Conservation (phyloP, 2,113 vertebrate genomes). For the Poeciliopsis prolifica region DNA sequence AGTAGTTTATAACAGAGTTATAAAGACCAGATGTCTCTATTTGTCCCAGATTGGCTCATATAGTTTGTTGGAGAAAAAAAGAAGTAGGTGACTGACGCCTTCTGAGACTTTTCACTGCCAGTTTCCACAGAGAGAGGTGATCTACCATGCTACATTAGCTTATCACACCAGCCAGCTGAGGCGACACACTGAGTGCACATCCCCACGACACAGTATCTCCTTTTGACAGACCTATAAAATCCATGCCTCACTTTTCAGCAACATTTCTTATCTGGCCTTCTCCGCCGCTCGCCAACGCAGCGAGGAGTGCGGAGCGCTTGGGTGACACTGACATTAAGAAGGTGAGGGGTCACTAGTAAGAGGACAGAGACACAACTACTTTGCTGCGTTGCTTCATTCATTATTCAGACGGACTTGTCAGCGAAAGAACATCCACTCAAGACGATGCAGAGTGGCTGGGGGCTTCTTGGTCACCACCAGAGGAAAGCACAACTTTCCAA, state of each 20-base stretch:
- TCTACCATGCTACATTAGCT: slow-evolving; percentile 56
- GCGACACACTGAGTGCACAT: slow-evolving; percentile 25
- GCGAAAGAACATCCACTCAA: slow-evolving; percentile 56
- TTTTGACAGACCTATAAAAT: slow-evolving; percentile 39
- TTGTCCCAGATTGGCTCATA: background rate
- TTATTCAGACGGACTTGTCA: slow-evolving; percentile 73
- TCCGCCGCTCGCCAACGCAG: background rate
- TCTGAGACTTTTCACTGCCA: slow-evolving; percentile 16
- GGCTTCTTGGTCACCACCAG: slow-evolving; percentile 36
- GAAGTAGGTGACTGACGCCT: slow-evolving; percentile 17
- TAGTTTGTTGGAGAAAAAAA: slow-evolving; percentile 25
- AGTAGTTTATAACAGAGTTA: background rate
- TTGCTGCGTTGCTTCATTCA: slow-evolving; percentile 63
- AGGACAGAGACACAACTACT: slow-evolving; percentile 38
- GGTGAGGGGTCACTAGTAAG: slow-evolving; percentile 57
- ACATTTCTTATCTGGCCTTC: slow-evolving; percentile 32
- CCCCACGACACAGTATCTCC: slow-evolving; percentile 20
- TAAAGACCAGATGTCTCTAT: background rate
- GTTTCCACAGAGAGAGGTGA: slow-evolving; percentile 66
- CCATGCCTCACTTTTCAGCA: slow-evolving; percentile 31
- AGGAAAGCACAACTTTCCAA: slow-evolving; percentile 49
- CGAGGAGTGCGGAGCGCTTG: slow-evolving; percentile 5
- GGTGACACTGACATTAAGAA: slow-evolving; percentile 54
- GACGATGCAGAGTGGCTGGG: slow-evolving; percentile 43
- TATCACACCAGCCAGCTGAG: slow-evolving; percentile 60